These are phyloP conservation scores for Brachyhypopomus gauderio DNA, from an alignment of 2,113 vertebrate genomes.

Conservation along the genomic window DNA sequence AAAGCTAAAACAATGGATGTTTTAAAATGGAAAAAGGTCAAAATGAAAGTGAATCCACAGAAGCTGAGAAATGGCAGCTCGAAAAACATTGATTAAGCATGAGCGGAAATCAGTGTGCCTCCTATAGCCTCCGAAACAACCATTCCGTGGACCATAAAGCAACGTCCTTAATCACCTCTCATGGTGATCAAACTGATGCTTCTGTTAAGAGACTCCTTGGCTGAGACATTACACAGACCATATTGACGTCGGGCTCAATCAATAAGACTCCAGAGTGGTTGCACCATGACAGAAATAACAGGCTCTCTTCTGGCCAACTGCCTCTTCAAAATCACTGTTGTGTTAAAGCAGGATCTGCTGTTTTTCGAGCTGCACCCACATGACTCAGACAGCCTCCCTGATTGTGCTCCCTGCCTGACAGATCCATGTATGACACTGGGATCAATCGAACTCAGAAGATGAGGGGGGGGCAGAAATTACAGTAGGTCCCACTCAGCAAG, in stretches of 20 bases:
- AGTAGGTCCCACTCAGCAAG: conserved; percentile 23
- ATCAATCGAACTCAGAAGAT: conserved; percentile 42
- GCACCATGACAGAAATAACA: conserved; percentile 17
- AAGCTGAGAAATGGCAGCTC: background rate
- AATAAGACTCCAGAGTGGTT: background rate
- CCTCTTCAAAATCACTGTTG: conserved; percentile 4
- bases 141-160: conserved; percentile 2
- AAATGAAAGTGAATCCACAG: background rate
- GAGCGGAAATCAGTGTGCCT: background rate
- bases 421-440: conserved; percentile 35
- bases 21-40: background rate
- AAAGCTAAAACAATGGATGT: background rate
- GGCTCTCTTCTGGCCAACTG: background rate
- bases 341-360: conserved; percentile 10
- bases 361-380: background rate
- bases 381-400: background rate
- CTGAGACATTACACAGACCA: conserved; percentile 16
- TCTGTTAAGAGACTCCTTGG: conserved; percentile 2
- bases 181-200: conserved; percentile 30
- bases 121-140: background rate
- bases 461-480: conserved; percentile 32
- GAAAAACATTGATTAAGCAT: background rate
- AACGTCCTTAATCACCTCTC: conserved; percentile 13
- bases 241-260: conserved; percentile 24
- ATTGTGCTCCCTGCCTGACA: conserved; percentile 13